phyloP scores from a whole-genome alignment of 2,888 invertebrate genomes.

The Eupithecia subumbrata region DNA sequence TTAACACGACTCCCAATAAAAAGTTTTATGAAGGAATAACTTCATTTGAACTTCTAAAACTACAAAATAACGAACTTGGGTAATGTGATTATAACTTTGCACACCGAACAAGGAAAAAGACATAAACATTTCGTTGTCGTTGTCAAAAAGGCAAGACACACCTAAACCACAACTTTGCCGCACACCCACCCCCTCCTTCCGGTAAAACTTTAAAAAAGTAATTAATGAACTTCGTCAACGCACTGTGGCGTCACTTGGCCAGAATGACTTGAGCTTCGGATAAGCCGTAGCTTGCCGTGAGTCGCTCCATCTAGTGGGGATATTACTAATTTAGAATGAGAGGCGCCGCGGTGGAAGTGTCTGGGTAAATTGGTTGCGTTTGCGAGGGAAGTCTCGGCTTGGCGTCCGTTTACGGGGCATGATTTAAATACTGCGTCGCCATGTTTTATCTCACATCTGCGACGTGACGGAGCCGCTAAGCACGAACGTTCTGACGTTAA shows the following conservation, averaged over 20 bases:
- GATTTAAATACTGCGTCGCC: slow-evolving; percentile 74
- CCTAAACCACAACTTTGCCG: slow-evolving; percentile 26
- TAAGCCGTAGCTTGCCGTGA: slow-evolving; percentile 5
- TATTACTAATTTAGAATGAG: slow-evolving; percentile 25
- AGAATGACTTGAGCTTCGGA: slow-evolving; percentile 51
- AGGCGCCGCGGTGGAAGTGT: slow-evolving; percentile 35
- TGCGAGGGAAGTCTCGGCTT: slow-evolving; percentile 41
- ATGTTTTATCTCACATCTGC: slow-evolving; percentile 75
- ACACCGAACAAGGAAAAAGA: slow-evolving; percentile 10
- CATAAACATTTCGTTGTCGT: neutral
- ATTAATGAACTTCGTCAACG: slow-evolving; percentile 51
- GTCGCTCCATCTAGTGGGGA: slow-evolving; percentile 20
- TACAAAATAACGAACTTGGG: neutral
- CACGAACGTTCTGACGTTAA: slow-evolving; percentile 53
- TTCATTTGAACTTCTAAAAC: neutral
- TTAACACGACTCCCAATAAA: neutral
- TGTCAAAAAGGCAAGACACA: slow-evolving; percentile 20
- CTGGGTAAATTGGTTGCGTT: slow-evolving; percentile 35
- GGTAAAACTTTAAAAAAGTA: slow-evolving; percentile 41
- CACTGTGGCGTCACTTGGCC: slow-evolving; percentile 55
- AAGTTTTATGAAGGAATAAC: neutral
- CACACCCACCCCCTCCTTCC: slow-evolving; percentile 36
- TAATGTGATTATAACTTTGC: slow-evolving; percentile 5
- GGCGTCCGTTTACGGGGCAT: slow-evolving; percentile 55
- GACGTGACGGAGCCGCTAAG: slow-evolving; percentile 68